These are phyloP conservation scores for Drosophila yooni DNA, from an alignment of 2,888 invertebrate genomes.

Conservation along the genomic window DNA sequence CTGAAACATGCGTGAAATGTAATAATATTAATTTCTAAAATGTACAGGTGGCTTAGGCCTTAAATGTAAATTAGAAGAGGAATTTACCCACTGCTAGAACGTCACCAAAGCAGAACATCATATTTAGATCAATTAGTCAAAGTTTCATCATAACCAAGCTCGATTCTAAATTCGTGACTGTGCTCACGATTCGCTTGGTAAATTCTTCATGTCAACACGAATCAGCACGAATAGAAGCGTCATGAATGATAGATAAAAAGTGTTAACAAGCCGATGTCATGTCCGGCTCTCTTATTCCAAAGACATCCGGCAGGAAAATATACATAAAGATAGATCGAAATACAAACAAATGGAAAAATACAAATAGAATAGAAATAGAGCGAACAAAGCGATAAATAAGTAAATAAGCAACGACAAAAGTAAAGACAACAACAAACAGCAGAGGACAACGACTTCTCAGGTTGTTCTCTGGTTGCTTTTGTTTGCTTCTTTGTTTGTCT, in stretches of 20 bases:
- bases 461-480: slow-evolving; percentile 10
- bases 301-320: slow-evolving; percentile 22
- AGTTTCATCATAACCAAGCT: slow-evolving; percentile 9
- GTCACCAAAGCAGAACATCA: background rate
- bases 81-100: background rate
- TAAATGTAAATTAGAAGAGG: background rate
- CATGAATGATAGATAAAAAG: slow-evolving; percentile 52
- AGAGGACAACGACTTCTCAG: slow-evolving; percentile 36
- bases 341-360: slow-evolving; percentile 22
- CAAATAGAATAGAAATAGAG: slow-evolving; percentile 17
- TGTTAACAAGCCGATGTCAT: slow-evolving; percentile 72
- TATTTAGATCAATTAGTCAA: slow-evolving; percentile 17
- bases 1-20: background rate
- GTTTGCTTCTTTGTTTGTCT: slow-evolving; percentile 26
- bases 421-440: slow-evolving; percentile 20
- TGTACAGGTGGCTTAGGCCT: background rate
- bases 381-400: slow-evolving; percentile 68
- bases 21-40: background rate
- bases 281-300: slow-evolving; percentile 41
- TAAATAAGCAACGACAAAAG: slow-evolving; percentile 62
- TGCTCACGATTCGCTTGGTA: slow-evolving; percentile 13
- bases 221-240: slow-evolving; percentile 25
- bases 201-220: slow-evolving; percentile 50
- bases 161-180: slow-evolving; percentile 12
- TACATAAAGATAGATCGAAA: slow-evolving; percentile 8